A percentile compares a stretch with the other conserved stretches of the same genome.
Evolutionary conservation across 1,140 invertebrate species (phyloP).

Genomic region (Leptinotarsa texana): DNA sequence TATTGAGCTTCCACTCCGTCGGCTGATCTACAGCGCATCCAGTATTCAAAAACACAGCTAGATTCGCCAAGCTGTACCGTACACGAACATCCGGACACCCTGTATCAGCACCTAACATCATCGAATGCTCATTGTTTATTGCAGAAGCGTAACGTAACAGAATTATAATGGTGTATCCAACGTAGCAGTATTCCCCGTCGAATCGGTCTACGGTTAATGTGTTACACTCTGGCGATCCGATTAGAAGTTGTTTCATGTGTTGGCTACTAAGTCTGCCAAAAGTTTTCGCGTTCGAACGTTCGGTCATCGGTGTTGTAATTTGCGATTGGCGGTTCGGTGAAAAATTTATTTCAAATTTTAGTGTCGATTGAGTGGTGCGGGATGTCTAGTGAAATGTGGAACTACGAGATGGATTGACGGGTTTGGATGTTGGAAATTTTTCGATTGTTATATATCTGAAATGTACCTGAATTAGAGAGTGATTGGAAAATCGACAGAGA

Average conservation of each 20-base stretch:
- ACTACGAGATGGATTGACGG: too few species aligned
- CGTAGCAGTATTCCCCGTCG: not conserved
- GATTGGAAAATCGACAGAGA: too few species aligned
- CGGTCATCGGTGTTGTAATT: not conserved
- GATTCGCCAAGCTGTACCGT: too few species aligned
- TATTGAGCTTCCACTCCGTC: too few species aligned
- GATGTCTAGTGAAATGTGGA: too few species aligned
- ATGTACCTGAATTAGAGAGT: too few species aligned
- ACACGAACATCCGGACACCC: not conserved
- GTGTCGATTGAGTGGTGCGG: too few species aligned
- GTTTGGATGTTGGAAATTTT: too few species aligned
- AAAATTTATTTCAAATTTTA: not conserved
- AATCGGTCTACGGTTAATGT: not conserved
- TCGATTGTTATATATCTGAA: too few species aligned
- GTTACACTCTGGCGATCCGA: constrained; percentile 1
- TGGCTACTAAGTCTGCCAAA: not conserved
- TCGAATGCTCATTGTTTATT: constrained; percentile 16
- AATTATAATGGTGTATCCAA: constrained; percentile 12
- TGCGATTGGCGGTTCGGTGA: not conserved
- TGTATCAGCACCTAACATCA: constrained; percentile 12
- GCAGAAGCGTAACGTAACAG: not conserved
- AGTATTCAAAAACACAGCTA: too few species aligned
- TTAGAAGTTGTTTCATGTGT: not conserved
- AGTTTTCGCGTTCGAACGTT: not conserved
- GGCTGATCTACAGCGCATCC: too few species aligned